phyloP scores from a whole-genome alignment of 2,797 vertebrate genomes.

The Molossus alvarezi region DNA sequence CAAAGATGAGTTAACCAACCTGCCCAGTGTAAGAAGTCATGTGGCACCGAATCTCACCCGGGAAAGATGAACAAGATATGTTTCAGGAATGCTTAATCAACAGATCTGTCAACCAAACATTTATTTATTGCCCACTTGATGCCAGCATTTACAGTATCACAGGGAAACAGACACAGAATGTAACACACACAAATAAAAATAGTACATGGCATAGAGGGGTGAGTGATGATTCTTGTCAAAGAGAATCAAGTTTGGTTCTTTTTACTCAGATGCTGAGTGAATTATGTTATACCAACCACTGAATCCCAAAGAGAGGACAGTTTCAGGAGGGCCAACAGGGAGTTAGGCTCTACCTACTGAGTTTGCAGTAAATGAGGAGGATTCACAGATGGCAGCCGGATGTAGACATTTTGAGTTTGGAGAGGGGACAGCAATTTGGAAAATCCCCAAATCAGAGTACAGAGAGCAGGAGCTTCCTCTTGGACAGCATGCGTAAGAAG shows the following conservation, averaged over 20 bases:
- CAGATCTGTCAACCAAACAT: not conserved
- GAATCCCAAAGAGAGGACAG: not conserved
- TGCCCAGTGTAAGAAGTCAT: not conserved
- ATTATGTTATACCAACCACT: not conserved
- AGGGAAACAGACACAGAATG: not conserved
- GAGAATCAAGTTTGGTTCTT: not conserved
- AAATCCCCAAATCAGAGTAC: not conserved
- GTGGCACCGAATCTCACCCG: not conserved
- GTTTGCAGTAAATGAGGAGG: not conserved
- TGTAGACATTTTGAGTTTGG: not conserved
- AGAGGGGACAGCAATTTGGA: not conserved
- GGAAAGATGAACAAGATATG: not conserved
- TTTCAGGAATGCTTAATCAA: not conserved
- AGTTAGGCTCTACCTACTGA: not conserved
- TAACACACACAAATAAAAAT: not conserved
- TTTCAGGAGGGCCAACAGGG: not conserved
- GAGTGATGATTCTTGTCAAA: not conserved
- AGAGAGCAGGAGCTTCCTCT: not conserved
- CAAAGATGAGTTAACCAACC: not conserved
- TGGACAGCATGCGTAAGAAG: not conserved
- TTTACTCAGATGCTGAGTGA: not conserved
- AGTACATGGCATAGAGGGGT: not conserved
- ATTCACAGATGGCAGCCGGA: not conserved
- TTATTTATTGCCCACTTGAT: not conserved
- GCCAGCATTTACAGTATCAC: not conserved